These are phyloP conservation scores for Microctonus hyperodae DNA, from an alignment of 2,888 invertebrate species.

Conservation along the genomic window DNA sequence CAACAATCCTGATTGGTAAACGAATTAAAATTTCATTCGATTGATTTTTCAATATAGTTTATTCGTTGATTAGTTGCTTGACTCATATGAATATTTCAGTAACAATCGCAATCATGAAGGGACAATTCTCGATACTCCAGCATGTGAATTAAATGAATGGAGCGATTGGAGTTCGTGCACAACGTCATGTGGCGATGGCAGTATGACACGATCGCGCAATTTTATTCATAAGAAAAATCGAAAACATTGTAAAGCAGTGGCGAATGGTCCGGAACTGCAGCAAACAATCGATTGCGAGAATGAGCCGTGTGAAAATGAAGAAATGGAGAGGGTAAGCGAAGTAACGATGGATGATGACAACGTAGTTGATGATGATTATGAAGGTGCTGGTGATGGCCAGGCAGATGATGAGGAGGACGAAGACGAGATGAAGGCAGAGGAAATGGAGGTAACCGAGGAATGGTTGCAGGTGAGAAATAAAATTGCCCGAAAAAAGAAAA, in stretches of 20 bases:
- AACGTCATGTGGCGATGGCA: constrained; percentile 87
- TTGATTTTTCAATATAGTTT: neutral
- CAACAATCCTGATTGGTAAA: constrained; percentile 51
- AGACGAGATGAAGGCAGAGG: constrained; percentile 35
- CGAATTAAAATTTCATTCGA: neutral
- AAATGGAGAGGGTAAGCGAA: constrained; percentile 62
- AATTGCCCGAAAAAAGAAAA: constrained; percentile 28
- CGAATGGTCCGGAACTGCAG: constrained; percentile 45
- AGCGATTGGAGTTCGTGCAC: constrained; percentile 83
- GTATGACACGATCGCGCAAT: constrained; percentile 77
- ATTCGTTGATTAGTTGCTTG: neutral
- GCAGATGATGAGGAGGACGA: constrained; percentile 55
- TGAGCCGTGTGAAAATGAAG: constrained; percentile 47
- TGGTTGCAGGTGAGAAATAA: constrained; percentile 52
- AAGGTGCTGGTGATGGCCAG: constrained; percentile 24
- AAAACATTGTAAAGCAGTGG: constrained; percentile 49
- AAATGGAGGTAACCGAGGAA: constrained; percentile 48
- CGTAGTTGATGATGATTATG: constrained; percentile 35
- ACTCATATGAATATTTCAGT: constrained; percentile 16
- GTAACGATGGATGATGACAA: constrained; percentile 23
- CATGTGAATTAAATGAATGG: constrained; percentile 79
- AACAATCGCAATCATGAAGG: constrained; percentile 30
- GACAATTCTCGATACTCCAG: constrained; percentile 51
- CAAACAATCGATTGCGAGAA: constrained; percentile 53
- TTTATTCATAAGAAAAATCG: constrained; percentile 66